Conservation (phyloP, 2,888 invertebrate species). For the Baronia brevicornis region DNA sequence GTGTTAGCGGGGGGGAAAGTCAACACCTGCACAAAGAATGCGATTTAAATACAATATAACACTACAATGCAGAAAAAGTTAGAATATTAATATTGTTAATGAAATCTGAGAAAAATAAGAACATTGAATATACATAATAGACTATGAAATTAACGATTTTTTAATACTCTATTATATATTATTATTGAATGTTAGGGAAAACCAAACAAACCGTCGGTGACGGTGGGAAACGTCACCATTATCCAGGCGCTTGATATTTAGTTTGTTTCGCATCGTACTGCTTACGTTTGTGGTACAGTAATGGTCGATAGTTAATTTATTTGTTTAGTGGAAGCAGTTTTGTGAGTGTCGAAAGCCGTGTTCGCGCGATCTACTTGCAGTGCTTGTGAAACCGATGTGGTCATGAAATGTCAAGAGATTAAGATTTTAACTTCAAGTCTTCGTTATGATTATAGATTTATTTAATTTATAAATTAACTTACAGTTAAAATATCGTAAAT, state of each 20-base stretch:
- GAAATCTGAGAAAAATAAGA: constrained; percentile 45
- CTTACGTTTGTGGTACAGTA: constrained; percentile 24
- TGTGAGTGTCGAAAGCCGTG: constrained; percentile 50
- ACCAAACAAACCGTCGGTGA: constrained; percentile 33
- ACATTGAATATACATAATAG: constrained; percentile 39
- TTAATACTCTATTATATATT: constrained; percentile 40
- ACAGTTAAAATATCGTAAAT: too few species aligned
- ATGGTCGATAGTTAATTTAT: constrained; percentile 59
- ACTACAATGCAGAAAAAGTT: constrained; percentile 70
- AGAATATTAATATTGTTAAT: constrained; percentile 62
- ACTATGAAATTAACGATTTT: constrained; percentile 26
- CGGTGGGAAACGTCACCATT: constrained; percentile 65
- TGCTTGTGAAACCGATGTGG: constrained; percentile 26
- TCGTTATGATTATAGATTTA: not conserved
- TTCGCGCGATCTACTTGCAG: constrained; percentile 45
- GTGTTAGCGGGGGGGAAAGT: constrained; percentile 72
- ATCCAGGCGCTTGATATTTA: constrained; percentile 28
- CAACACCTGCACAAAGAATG: constrained; percentile 75
- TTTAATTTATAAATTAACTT: too few species aligned
- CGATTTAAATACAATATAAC: constrained; percentile 64
- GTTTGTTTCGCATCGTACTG: constrained; percentile 11
- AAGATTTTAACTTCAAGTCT: not conserved
- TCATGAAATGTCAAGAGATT: constrained; percentile 9
- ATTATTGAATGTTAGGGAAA: constrained; percentile 38
- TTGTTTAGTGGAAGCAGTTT: constrained; percentile 63